A percentile compares a stretch with the other conserved stretches of the same genome.
Conservation (phyloP, 2,113 vertebrate species). For the Aphelocoma coerulescens region DNA sequence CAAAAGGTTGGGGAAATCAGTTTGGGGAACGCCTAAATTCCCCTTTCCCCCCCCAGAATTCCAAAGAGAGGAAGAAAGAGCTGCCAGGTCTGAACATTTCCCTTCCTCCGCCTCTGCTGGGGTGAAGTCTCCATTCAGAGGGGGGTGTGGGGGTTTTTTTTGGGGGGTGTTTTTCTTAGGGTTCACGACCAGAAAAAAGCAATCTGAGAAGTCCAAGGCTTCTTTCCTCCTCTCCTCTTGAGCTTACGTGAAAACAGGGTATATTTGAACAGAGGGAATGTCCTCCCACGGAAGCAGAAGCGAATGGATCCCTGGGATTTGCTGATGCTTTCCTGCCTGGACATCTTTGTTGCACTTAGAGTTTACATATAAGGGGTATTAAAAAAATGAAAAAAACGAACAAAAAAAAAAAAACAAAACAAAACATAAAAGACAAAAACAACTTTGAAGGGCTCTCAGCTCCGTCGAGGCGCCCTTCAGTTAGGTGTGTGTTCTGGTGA, state of each 20-base stretch:
- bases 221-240: slow-evolving; percentile 81
- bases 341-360: slow-evolving; percentile 99
- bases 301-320: slow-evolving; percentile 69
- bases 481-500: slow-evolving; percentile 92
- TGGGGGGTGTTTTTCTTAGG: slow-evolving; percentile 20
- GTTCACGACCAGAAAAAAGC: slow-evolving; percentile 67
- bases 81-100: slow-evolving; percentile 47
- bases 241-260: slow-evolving; percentile 99
- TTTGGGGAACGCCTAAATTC: background rate
- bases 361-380: slow-evolving; percentile 98
- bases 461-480: slow-evolving; percentile 78
- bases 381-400: slow-evolving; percentile 25
- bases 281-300: slow-evolving; percentile 77
- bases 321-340: slow-evolving; percentile 78
- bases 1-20: background rate
- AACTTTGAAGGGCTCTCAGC: slow-evolving; percentile 84
- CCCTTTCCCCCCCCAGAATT: background rate
- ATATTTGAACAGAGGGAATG: slow-evolving; percentile 96
- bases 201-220: slow-evolving; percentile 65
- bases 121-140: background rate
- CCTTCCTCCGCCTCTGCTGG: background rate
- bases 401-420: background rate
- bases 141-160: rapidly evolving
- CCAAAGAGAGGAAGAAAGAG: slow-evolving; percentile 47
- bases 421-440: slow-evolving; percentile 62